Conservation (phyloP, 2,888 invertebrate species). For the Meiosimyza platycephala region DNA sequence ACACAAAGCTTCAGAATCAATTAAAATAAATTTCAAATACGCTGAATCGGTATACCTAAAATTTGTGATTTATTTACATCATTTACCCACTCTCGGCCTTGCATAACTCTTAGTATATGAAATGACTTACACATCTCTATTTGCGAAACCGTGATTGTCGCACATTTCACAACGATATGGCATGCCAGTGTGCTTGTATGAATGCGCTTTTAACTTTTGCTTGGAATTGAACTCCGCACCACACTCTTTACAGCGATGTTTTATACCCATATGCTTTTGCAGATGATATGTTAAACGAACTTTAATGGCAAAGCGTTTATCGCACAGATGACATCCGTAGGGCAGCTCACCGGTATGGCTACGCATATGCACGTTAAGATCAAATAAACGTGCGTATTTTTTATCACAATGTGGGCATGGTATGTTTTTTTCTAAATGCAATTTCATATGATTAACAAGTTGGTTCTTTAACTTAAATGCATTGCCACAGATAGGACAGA, state of each 20-base stretch:
- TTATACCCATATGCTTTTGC: slow-evolving; percentile 52
- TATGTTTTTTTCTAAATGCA: slow-evolving; percentile 51
- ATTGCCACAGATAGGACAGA: slow-evolving; percentile 49
- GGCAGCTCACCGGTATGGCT: slow-evolving; percentile 52
- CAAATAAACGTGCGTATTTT: slow-evolving; percentile 52
- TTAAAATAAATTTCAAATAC: too few relatives aligned
- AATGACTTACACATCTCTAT: slow-evolving; percentile 46
- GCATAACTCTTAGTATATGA: neutral
- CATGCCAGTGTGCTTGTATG: slow-evolving; percentile 54
- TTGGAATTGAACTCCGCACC: slow-evolving; percentile 50
- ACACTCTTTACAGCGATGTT: slow-evolving; percentile 52
- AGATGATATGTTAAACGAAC: slow-evolving; percentile 54
- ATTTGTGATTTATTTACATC: too few relatives aligned
- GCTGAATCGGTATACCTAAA: too few relatives aligned
- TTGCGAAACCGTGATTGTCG: slow-evolving; percentile 48
- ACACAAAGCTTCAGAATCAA: too few relatives aligned
- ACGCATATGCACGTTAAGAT: slow-evolving; percentile 51
- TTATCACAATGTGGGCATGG: slow-evolving; percentile 51
- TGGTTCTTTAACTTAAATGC: slow-evolving; percentile 49
- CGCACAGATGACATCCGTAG: slow-evolving; percentile 52
- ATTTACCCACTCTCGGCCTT: too few relatives aligned
- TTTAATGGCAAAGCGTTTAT: slow-evolving; percentile 53
- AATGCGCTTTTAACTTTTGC: slow-evolving; percentile 50
- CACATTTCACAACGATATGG: slow-evolving; percentile 50
- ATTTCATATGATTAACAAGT: slow-evolving; percentile 50